phyloP scores from a whole-genome alignment of 2,113 vertebrate genomes.

The Platysteira castanea region DNA sequence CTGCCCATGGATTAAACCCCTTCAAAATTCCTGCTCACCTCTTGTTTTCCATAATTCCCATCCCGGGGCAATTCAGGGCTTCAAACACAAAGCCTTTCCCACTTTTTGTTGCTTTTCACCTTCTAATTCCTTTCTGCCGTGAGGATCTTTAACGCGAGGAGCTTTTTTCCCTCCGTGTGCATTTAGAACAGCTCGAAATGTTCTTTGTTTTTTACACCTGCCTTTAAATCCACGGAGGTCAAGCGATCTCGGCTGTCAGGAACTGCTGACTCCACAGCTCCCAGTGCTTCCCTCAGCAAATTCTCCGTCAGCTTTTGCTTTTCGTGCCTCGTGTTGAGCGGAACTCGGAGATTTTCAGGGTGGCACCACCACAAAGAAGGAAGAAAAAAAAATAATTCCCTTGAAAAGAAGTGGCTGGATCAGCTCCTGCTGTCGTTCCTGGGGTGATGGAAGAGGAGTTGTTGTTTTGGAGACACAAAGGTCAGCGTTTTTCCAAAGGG shows the following conservation, averaged over 20 bases:
- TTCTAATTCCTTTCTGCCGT: not conserved
- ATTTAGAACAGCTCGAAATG: not conserved
- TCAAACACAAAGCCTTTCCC: not conserved
- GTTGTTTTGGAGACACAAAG: not conserved
- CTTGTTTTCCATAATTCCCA: not conserved
- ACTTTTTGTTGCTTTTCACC: not conserved
- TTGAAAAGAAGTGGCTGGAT: not conserved
- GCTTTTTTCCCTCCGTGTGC: not conserved
- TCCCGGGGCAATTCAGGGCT: not conserved
- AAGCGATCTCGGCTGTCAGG: not conserved
- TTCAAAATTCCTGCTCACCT: not conserved
- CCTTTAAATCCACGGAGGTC: not conserved
- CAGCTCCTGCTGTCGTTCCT: not conserved
- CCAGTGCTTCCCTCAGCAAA: not conserved
- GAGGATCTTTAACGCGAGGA: not conserved
- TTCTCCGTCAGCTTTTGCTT: not conserved
- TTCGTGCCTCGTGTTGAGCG: not conserved
- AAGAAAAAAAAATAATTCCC: not conserved
- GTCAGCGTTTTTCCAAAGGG: not conserved
- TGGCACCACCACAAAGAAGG: not conserved
- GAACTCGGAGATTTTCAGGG: not conserved
- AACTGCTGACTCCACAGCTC: not conserved
- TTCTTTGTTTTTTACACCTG: not conserved
- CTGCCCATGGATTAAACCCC: not conserved
- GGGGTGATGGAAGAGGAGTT: not conserved